A percentile compares a stretch with the other conserved stretches of the same genome.
Evolutionary conservation across 2,113 vertebrate species (phyloP).

Genomic region (Sporophila hypoxantha): DNA sequence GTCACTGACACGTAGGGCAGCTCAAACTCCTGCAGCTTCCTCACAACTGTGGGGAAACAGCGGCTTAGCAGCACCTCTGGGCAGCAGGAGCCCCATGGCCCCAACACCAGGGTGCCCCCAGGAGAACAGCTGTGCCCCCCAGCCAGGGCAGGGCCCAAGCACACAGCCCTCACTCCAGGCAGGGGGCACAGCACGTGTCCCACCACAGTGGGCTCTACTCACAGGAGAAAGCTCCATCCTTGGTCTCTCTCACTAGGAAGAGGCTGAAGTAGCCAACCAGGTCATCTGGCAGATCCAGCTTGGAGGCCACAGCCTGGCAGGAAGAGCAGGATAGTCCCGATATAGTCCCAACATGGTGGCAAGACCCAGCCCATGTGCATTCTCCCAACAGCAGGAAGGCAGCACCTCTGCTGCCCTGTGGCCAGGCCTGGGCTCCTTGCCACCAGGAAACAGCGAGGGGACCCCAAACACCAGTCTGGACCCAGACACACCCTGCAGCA

Average conservation of each 20-base stretch:
- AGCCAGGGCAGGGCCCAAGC: background rate
- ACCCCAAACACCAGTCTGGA: accelerated
- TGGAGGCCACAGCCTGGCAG: conserved; percentile 87
- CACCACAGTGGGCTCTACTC: conserved; percentile 45
- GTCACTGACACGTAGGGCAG: conserved; percentile 93
- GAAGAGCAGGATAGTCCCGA: background rate
- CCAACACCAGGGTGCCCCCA: background rate
- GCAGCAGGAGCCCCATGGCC: background rate
- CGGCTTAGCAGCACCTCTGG: background rate
- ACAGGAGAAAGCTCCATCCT: conserved; percentile 90
- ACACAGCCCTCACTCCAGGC: background rate
- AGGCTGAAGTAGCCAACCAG: conserved; percentile 94
- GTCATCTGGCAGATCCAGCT: conserved; percentile 92
- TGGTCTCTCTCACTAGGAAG: conserved; percentile 86
- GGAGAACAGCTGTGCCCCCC: background rate
- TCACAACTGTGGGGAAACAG: conserved; percentile 72
- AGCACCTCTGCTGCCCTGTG: background rate
- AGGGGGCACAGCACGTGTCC: background rate
- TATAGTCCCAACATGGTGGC: accelerated
- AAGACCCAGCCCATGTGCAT: background rate
- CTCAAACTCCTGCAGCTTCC: conserved; percentile 98
- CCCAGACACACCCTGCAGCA: background rate
- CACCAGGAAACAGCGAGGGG: background rate
- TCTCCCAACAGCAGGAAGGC: background rate
- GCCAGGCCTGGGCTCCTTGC: background rate